A percentile compares a stretch with the other conserved stretches of the same genome.
Conservation (phyloP, 2,797 vertebrate genomes). For the Darevskia nairensis region DNA sequence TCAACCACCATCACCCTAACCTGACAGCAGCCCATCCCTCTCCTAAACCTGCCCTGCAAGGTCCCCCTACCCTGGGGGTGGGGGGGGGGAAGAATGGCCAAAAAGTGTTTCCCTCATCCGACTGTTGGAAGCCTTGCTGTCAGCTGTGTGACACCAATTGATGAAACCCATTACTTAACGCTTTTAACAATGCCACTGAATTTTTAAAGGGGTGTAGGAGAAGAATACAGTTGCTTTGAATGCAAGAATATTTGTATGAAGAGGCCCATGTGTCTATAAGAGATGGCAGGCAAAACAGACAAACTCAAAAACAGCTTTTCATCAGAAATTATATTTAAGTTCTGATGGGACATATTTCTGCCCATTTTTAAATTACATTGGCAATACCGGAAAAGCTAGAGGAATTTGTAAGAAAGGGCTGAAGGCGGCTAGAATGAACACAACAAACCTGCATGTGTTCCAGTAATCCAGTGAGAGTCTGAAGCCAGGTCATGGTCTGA, state of each 20-base stretch:
- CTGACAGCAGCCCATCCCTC: too few relatives aligned
- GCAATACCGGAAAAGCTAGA: conserved; percentile 13
- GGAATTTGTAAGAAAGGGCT: neutral
- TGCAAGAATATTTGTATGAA: neutral
- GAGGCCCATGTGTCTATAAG: neutral
- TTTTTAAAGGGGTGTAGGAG: neutral
- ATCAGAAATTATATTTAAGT: conserved; percentile 8
- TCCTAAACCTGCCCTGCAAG: too few relatives aligned
- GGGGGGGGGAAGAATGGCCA: too few relatives aligned
- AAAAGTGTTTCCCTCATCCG: too few relatives aligned
- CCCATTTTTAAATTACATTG: neutral
- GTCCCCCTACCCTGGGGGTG: too few relatives aligned
- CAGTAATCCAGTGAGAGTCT: conserved; percentile 92
- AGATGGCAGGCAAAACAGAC: neutral
- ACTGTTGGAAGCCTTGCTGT: too few relatives aligned
- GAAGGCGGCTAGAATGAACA: neutral
- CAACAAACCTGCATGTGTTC: conserved; percentile 96
- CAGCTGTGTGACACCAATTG: too few relatives aligned
- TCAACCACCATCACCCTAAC: too few relatives aligned
- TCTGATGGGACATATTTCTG: neutral
- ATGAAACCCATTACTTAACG: neutral
- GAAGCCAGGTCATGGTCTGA: conserved; percentile 94
- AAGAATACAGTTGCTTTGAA: neutral
- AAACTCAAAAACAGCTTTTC: conserved; percentile 8
- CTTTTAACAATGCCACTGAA: neutral